Evolutionary conservation across 2,888 invertebrate genomes (phyloP), one percentile per base, ranked within the genome.

Genomic region (Sthenelais limicola): DNA sequence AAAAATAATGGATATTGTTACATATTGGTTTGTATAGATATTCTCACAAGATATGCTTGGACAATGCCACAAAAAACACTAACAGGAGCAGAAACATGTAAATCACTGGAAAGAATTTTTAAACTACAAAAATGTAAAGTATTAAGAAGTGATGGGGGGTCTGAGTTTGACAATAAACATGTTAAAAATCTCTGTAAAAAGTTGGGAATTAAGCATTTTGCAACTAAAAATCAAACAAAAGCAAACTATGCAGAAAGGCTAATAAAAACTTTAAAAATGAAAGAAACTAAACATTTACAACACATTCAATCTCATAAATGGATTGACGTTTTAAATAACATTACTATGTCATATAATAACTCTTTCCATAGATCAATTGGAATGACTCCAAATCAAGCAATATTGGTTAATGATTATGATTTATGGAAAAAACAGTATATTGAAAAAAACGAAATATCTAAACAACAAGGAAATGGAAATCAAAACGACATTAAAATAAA

Each of bases 361-460:
- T 26, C 52, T 2, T 28, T 3, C 24, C 52, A 52, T 21, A 52
- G 52, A n/a, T 52, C 52, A 15, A 52, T 52, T 15, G 30, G 30
- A 52, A 52, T 52, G 52, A 52, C 24, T 24, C 52, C 52, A n/a
- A 24, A 26, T 5, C 2, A 52, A 24, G 52, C 52, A 2, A 52
- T 3, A 52, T 15, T 30, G 15, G 52, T 30, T 4, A 30, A 52
- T 21, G 2, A 21, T 3, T 52, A 52, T 24, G 26, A 24, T 4
- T 24, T 52, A 52, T 52, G 5, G 5, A 2, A n/a, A n/a, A 52
- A 52, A 15, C 26, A 52, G 21, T 52, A 52, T 15, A 12, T 15
- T 4, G n/a, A 52, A 24, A 24, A 52, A 15, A 26, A 7, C 5
- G 15, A 5, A 5, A 4, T 52, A 3, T 28, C 28, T n/a, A n/a